Evolutionary conservation across 2,888 invertebrate species (phyloP).

Genomic region (Epistrophe grossulariae): DNA sequence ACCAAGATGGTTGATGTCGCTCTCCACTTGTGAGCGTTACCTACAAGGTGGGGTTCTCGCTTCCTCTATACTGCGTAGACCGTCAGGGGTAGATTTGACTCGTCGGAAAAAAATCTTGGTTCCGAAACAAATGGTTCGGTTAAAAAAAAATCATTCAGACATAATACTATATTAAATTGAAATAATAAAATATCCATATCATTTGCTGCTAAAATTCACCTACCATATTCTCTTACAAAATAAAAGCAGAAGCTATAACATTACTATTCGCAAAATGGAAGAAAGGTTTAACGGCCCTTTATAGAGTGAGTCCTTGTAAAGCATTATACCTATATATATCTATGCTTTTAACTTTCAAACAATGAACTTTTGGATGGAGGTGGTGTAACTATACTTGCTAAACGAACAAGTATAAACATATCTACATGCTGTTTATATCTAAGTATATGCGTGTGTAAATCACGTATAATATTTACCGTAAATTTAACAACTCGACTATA

Average conservation of each 20-base stretch:
- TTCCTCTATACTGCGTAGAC: too few species aligned
- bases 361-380: slow-evolving; percentile 41
- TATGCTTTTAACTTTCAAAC: slow-evolving; percentile 62
- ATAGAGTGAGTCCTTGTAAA: slow-evolving; percentile 57
- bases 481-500: slow-evolving; percentile 67
- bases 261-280: slow-evolving; percentile 12
- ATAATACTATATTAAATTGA: too few species aligned
- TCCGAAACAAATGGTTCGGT: too few species aligned
- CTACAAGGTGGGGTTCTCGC: too few species aligned
- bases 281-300: slow-evolving; percentile 67
- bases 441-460: slow-evolving; percentile 55
- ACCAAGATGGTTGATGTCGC: too few species aligned
- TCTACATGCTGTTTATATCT: neutral
- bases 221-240: neutral
- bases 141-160: too few species aligned
- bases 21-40: too few species aligned
- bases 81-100: too few species aligned
- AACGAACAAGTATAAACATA: slow-evolving; percentile 25
- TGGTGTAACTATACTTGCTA: slow-evolving; percentile 11
- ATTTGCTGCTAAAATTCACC: slow-evolving; percentile 9
- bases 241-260: slow-evolving; percentile 8
- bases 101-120: too few species aligned
- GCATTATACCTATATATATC: neutral
- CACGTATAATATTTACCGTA: slow-evolving; percentile 62
- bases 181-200: too few species aligned